A percentile compares a stretch with the other conserved stretches of the same genome.
These are phyloP conservation scores for Lasioglossum pauxillum DNA, from an alignment of 2,888 invertebrate species.

Conservation along the genomic window DNA sequence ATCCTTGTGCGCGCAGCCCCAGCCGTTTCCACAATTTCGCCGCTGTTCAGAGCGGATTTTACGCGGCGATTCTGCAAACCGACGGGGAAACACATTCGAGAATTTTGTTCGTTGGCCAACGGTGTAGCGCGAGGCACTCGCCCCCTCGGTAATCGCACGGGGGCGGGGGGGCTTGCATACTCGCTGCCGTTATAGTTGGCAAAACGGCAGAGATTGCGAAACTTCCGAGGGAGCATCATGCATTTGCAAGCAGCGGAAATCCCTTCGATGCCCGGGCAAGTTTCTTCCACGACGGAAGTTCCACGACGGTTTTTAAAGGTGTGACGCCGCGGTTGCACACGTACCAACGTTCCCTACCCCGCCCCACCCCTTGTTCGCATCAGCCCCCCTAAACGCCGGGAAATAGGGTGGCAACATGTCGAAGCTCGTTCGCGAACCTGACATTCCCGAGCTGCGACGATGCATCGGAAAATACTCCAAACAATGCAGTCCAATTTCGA, in stretches of 20 bases:
- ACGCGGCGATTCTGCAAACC: neutral
- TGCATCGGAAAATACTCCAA: constrained; percentile 31
- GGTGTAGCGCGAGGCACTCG: neutral
- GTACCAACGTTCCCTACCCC: neutral
- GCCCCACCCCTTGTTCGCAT: neutral
- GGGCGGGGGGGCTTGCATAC: constrained; percentile 19
- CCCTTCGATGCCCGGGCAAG: constrained; percentile 47
- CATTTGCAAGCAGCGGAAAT: constrained; percentile 55
- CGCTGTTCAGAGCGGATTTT: neutral
- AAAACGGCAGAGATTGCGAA: constrained; percentile 46
- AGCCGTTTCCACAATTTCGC: neutral
- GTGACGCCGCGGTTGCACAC: constrained; percentile 31
- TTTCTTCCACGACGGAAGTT: constrained; percentile 54
- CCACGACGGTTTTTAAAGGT: constrained; percentile 49
- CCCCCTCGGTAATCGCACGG: constrained; percentile 26
- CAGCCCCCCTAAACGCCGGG: neutral
- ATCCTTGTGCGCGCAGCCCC: neutral
- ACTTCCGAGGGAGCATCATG: constrained; percentile 46
- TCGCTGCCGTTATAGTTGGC: constrained; percentile 8
- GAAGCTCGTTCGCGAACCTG: neutral
- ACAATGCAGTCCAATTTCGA: constrained; percentile 25
- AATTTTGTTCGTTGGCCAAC: neutral
- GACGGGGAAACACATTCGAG: neutral
- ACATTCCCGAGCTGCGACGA: neutral
- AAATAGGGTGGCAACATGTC: constrained; percentile 4